Base-by-base conservation (phyloP, 2,113 vertebrate species). In the Columba janthina region DNA sequence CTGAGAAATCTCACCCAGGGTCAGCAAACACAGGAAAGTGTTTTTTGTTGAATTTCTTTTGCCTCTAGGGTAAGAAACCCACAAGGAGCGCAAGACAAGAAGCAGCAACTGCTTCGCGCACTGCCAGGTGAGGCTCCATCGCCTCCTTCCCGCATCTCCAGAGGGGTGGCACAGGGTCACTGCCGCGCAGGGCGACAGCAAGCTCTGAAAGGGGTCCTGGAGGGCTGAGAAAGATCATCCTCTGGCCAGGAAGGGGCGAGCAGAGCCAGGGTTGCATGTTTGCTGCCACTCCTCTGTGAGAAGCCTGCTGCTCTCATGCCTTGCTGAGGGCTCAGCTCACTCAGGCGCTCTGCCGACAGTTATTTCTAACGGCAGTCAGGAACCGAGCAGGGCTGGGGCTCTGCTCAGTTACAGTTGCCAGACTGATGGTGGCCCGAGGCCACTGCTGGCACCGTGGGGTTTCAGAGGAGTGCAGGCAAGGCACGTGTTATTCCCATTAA, bases 21-120 rank as follows among this genome's bases (percentile, higher is more conserved):
- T 77, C 1, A 0, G 20, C 24, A 88, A 76, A 75, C 4, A 5
- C 0, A 0, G 10, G 11, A n/a, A 81, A 57, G 20, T 1, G 1
- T 1, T 50, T 77, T 48, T 60, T 53, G 4, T 12, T 46, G 20
- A 26, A 40, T 61, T 72, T 61, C 5, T 80, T 81, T 64, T 9
- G 4, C 7, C n/a, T 51, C 28, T 56, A 20, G 5, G 14, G n/a
- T 32, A 26, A 81, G 38, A 87, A 11, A 2, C 5, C 14, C 53
- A 14, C 2, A 8, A 79, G 29, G 31, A 87, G 19, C 4, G 3
- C 14, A 26, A 93, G 10, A 73, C 2, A 22, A 70, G 22, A 61
- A 75, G 57, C 38, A 72, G 48, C 1, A 1, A 75, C 61, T 62
- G 42, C 53, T 67, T 61, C 1, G 1, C 8, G 16, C 11, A 51